Percentiles rank a stretch among this genome's conserved stretches.
These are phyloP conservation scores for Baronia brevicornis DNA, from an alignment of 2,888 invertebrate genomes.

Conservation along the genomic window DNA sequence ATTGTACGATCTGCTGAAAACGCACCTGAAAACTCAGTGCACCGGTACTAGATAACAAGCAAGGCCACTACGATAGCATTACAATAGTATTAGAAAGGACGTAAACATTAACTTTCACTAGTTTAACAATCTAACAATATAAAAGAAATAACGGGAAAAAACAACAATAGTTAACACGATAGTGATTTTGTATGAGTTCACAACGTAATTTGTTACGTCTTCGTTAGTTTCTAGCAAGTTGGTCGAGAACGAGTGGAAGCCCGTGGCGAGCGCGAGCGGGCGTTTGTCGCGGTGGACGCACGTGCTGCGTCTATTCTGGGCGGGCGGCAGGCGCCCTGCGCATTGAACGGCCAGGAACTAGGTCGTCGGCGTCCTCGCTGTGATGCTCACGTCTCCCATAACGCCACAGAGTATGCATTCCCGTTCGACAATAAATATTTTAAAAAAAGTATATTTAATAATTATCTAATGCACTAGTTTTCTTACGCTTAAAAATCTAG, in stretches of 20 bases:
- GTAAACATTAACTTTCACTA: conserved; percentile 47
- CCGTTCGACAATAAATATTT: conserved; percentile 13
- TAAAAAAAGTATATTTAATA: conserved; percentile 11
- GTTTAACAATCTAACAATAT: conserved; percentile 5
- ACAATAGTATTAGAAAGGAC: conserved; percentile 18
- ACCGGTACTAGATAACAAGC: conserved; percentile 45
- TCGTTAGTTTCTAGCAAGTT: conserved; percentile 18
- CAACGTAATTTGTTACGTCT: conserved; percentile 21
- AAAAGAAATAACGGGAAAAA: too few species aligned
- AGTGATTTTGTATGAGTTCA: conserved; percentile 14
- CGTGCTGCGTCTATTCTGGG: conserved; percentile 74
- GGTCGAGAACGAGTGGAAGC: conserved; percentile 20
- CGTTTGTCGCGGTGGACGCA: conserved; percentile 64
- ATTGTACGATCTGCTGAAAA: conserved; percentile 16
- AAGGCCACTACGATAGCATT: conserved; percentile 58
- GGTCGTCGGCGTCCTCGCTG: conserved; percentile 31
- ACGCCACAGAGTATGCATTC: conserved; percentile 21
- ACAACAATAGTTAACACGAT: conserved; percentile 13
- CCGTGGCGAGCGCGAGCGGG: conserved; percentile 23
- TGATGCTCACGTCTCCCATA: conserved; percentile 28
- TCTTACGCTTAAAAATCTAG: conserved; percentile 3
- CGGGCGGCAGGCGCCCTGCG: conserved; percentile 37
- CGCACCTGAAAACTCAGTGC: conserved; percentile 38
- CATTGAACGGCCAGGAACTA: conserved; percentile 66
- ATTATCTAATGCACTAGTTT: conserved; percentile 10